phyloP scores from a whole-genome alignment of 2,888 invertebrate species.

The Endotricha flammealis region DNA sequence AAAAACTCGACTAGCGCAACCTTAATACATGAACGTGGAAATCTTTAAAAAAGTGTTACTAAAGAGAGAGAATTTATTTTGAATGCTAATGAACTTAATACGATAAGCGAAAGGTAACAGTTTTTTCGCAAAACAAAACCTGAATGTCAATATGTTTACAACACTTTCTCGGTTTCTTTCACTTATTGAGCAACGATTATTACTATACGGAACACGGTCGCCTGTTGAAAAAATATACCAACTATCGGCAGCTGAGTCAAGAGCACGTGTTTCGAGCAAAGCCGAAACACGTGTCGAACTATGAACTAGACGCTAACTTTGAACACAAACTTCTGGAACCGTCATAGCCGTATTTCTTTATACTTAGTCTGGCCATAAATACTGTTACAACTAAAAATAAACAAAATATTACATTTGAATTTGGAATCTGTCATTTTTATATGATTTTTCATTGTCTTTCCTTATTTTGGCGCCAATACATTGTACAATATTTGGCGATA shows the following conservation, averaged over 20 bases:
- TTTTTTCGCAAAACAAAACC: not conserved
- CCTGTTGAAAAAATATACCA: slow-evolving; percentile 1
- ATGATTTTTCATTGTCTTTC: too few relatives aligned
- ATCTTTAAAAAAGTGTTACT: too few relatives aligned
- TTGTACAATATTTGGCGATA: too few relatives aligned
- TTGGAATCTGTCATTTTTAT: too few relatives aligned
- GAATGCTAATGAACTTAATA: too few relatives aligned
- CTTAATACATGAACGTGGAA: too few relatives aligned
- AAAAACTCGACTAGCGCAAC: too few relatives aligned
- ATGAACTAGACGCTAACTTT: not conserved
- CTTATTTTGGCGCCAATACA: too few relatives aligned
- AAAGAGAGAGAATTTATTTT: too few relatives aligned
- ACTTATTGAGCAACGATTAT: not conserved
- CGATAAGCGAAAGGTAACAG: not conserved
- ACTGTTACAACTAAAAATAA: too few relatives aligned
- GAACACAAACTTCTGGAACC: not conserved
- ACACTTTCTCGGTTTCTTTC: not conserved
- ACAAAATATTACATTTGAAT: too few relatives aligned
- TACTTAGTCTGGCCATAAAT: too few relatives aligned
- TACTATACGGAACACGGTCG: not conserved
- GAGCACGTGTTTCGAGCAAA: slow-evolving; percentile 44
- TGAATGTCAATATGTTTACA: not conserved
- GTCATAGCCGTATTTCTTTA: slow-evolving; percentile 4
- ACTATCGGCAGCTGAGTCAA: slow-evolving; percentile 42
- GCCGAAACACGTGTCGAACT: slow-evolving; percentile 31